Conservation (phyloP, 1,140 invertebrate species). For the Wasmannia auropunctata region DNA sequence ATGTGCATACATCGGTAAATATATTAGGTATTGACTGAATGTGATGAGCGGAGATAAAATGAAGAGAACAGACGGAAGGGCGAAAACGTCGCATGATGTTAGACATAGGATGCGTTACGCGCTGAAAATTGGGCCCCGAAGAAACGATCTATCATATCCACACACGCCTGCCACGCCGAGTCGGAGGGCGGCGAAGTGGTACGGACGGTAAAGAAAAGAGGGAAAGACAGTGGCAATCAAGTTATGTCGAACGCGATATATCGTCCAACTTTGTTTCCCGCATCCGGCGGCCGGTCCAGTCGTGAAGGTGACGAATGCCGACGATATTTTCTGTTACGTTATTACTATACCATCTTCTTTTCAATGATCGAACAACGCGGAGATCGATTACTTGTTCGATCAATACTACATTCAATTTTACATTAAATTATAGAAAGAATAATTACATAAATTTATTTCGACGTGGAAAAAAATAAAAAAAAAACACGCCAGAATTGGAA, state of each 20-base stretch:
- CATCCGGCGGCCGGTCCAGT: conserved; percentile 22
- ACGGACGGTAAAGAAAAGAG: conserved; percentile 43
- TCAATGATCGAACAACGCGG: conserved; percentile 24
- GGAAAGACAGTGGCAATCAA: conserved; percentile 75
- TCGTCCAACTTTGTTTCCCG: conserved; percentile 66
- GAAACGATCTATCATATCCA: conserved; percentile 77
- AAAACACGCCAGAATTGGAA: background rate
- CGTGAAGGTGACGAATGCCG: conserved; percentile 44
- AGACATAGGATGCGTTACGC: conserved; percentile 42
- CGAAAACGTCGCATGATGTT: conserved; percentile 46
- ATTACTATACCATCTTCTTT: background rate
- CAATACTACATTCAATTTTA: background rate
- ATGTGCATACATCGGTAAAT: background rate
- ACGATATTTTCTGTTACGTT: conserved; percentile 42
- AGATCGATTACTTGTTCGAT: conserved; percentile 24
- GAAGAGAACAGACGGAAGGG: conserved; percentile 8
- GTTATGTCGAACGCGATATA: conserved; percentile 71
- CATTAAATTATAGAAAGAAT: background rate
- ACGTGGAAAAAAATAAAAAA: background rate
- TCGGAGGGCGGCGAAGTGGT: conserved; percentile 40
- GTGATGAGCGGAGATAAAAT: background rate
- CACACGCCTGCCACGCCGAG: conserved; percentile 54
- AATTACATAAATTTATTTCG: background rate
- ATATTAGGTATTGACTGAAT: conserved; percentile 4
- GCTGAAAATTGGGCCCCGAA: conserved; percentile 70